Evolutionary conservation across 1,140 invertebrate species (phyloP).

Genomic region (Druon quercuslanigerum): DNA sequence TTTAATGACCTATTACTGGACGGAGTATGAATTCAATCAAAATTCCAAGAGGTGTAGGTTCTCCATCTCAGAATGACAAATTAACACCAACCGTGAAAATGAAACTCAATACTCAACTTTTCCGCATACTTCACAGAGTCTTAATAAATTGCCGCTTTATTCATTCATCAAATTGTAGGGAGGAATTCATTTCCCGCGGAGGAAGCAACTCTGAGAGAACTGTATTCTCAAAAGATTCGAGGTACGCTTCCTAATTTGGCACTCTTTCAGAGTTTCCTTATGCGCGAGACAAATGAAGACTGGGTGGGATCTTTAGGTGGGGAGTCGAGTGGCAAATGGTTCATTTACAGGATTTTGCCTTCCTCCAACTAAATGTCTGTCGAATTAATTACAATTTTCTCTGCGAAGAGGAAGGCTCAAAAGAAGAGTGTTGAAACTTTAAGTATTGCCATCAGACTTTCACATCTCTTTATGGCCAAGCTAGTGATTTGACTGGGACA

Average conservation of each 20-base stretch:
- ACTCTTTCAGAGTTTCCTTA: conserved; percentile 17
- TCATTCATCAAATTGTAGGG: conserved; percentile 28
- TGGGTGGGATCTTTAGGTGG: conserved; percentile 8
- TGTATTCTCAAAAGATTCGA: conserved; percentile 3
- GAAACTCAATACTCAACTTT: conserved; percentile 7
- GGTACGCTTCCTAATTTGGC: conserved; percentile 29
- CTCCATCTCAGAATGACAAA: neutral
- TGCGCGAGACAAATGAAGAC: conserved; percentile 16
- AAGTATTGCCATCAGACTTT: neutral
- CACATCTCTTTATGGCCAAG: neutral
- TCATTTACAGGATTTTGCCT: conserved; percentile 10
- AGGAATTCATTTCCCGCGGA: conserved; percentile 13
- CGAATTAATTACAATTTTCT: conserved; percentile 23
- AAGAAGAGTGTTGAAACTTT: conserved; percentile 1
- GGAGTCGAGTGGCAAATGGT: conserved; percentile 23
- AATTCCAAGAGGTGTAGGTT: too few species aligned
- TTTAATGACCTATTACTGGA: too few species aligned
- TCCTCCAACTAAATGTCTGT: conserved; percentile 14
- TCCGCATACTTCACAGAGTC: neutral
- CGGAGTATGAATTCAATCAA: too few species aligned
- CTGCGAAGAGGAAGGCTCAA: neutral
- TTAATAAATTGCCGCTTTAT: conserved; percentile 26
- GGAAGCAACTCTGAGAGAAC: conserved; percentile 8
- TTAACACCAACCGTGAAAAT: neutral
- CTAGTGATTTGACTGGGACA: too few species aligned